Conservation (phyloP, 2,888 invertebrate species). For the Miltochrista miniata region DNA sequence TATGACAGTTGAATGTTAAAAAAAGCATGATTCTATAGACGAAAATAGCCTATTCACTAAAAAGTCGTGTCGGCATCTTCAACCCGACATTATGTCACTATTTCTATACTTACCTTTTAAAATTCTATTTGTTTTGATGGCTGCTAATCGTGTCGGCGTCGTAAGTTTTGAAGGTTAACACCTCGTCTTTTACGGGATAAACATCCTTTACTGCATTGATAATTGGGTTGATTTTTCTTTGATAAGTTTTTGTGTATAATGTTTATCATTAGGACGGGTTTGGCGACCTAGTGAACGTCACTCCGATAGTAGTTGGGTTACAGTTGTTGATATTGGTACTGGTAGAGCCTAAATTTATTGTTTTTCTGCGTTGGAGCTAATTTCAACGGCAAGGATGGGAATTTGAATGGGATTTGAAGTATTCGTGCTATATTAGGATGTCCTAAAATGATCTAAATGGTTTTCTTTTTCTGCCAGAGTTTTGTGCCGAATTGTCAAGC, state of each 20-base stretch:
- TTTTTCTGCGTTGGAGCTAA: not conserved
- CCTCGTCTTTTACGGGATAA: slow-evolving; percentile 18
- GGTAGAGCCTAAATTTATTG: slow-evolving; percentile 20
- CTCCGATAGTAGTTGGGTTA: slow-evolving; percentile 29
- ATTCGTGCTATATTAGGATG: too few relatives aligned
- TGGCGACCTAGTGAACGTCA: slow-evolving; percentile 53
- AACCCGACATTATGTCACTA: slow-evolving; percentile 29
- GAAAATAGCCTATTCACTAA: not conserved
- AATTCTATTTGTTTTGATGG: slow-evolving; percentile 42
- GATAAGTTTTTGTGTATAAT: slow-evolving; percentile 21
- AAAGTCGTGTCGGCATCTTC: slow-evolving; percentile 2
- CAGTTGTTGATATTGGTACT: slow-evolving; percentile 30
- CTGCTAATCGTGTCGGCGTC: slow-evolving; percentile 41
- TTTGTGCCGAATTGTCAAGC: too few relatives aligned
- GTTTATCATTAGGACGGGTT: slow-evolving; percentile 58
- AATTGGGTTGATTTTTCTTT: slow-evolving; percentile 30
- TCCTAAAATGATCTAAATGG: too few relatives aligned
- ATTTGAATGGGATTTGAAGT: too few relatives aligned
- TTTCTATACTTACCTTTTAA: slow-evolving; percentile 31
- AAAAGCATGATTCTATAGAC: not conserved
- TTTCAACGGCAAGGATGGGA: too few relatives aligned
- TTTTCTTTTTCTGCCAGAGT: too few relatives aligned
- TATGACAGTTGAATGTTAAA: not conserved
- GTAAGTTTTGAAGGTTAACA: slow-evolving; percentile 53
- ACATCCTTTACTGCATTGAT: slow-evolving; percentile 15